Evolutionary conservation across 2,888 invertebrate genomes (phyloP).

Genomic region (Phortica okadai): DNA sequence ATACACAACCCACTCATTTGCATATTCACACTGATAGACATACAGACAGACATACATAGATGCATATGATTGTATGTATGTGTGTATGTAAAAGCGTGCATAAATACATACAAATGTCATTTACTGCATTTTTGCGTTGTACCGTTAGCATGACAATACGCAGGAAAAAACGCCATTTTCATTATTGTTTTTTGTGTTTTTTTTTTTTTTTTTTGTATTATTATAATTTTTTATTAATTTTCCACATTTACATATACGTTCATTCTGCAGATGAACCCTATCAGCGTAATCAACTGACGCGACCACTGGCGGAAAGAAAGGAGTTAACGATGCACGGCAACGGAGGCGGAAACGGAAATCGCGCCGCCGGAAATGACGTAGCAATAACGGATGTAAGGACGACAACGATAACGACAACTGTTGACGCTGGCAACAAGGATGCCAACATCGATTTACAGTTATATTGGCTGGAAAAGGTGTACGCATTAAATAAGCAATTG

Average conservation of each 20-base stretch:
- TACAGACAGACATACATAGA: background rate
- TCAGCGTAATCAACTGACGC: conserved; percentile 38
- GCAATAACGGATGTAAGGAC: conserved; percentile 7
- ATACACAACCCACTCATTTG: background rate
- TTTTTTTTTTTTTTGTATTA: background rate
- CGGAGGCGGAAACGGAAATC: conserved; percentile 31
- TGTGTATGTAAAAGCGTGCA: background rate
- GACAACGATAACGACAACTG: background rate
- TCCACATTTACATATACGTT: background rate
- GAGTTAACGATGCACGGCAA: conserved; percentile 19
- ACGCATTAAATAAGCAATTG: conserved; percentile 84
- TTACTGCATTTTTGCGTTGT: background rate
- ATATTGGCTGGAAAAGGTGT: conserved; percentile 85
- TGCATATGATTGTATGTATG: background rate
- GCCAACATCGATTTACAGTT: conserved; percentile 77
- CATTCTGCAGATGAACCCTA: conserved; percentile 53
- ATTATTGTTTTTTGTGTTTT: background rate
- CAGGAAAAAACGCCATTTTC: background rate
- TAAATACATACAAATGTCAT: conserved; percentile 16
- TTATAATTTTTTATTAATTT: background rate
- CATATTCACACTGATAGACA: conserved; percentile 15
- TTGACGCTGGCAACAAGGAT: conserved; percentile 28
- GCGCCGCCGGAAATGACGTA: conserved; percentile 22
- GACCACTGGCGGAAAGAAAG: conserved; percentile 24
- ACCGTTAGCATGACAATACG: background rate